Evolutionary conservation across 2,113 vertebrate species (phyloP).

Genomic region (Aphelocoma coerulescens): DNA sequence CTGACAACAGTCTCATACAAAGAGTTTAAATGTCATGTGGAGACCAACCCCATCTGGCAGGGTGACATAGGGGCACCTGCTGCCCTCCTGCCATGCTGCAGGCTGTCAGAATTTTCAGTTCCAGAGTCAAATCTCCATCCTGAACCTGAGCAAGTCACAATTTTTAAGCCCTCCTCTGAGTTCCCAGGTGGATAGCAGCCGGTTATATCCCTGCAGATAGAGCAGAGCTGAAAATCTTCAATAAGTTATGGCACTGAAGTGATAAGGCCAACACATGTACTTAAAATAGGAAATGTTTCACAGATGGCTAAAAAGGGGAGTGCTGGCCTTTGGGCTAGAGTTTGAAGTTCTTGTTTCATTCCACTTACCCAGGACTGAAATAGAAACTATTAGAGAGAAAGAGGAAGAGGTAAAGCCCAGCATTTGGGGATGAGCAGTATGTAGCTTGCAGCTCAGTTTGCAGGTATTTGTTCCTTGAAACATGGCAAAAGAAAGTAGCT

Average conservation of each 20-base stretch:
- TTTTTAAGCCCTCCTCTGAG: not conserved
- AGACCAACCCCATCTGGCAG: not conserved
- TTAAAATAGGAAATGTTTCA: not conserved
- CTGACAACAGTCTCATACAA: rapidly evolving
- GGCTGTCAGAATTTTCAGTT: not conserved
- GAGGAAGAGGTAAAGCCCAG: not conserved
- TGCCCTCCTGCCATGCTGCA: not conserved
- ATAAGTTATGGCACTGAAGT: not conserved
- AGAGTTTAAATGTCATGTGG: not conserved
- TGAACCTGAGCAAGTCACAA: not conserved
- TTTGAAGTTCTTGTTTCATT: constrained; percentile 7
- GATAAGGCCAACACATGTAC: not conserved
- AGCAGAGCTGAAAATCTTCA: not conserved
- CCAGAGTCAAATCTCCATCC: rapidly evolving
- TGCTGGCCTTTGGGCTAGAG: not conserved
- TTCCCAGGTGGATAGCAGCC: not conserved
- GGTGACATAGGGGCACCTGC: rapidly evolving
- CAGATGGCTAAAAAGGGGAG: not conserved
- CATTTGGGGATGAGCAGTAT: not conserved
- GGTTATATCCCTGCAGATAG: not conserved
- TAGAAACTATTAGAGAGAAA: not conserved
- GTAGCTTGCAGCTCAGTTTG: not conserved
- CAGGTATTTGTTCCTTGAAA: not conserved
- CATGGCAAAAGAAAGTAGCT: not conserved
- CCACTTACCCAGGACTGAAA: not conserved